phyloP scores from a whole-genome alignment of 2,113 vertebrate species.

The Eclectus roratus region DNA sequence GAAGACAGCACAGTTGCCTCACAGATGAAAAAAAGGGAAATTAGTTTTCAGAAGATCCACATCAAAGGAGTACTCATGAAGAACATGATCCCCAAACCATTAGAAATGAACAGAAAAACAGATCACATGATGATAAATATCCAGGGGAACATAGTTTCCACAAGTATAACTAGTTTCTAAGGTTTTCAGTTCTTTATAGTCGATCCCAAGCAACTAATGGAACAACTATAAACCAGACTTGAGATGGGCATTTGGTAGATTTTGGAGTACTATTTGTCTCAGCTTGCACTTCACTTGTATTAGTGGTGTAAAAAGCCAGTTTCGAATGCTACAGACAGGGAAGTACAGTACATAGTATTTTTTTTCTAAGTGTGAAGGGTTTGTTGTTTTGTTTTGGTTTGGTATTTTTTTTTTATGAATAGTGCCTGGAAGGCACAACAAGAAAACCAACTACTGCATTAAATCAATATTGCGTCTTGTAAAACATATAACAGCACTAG shows the following conservation, averaged over 20 bases:
- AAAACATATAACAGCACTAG: constrained; percentile 53
- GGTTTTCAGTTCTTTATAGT: neutral
- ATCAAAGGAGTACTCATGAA: neutral
- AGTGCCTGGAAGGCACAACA: constrained; percentile 53
- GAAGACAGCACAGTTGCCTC: neutral
- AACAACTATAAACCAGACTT: neutral
- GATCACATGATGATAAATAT: neutral
- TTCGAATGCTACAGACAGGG: neutral
- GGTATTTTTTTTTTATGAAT: neutral
- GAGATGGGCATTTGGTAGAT: neutral
- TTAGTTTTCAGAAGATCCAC: neutral
- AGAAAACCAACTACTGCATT: constrained; percentile 44
- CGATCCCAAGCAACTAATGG: neutral
- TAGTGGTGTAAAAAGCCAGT: neutral
- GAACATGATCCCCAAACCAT: neutral
- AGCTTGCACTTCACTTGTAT: neutral
- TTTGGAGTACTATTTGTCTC: neutral
- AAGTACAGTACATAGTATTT: neutral
- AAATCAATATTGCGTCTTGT: constrained; percentile 66
- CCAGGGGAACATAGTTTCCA: neutral
- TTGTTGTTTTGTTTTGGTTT: neutral
- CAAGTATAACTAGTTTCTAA: neutral
- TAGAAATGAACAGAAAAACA: neutral
- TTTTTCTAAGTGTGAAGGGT: neutral
- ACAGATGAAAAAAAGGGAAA: neutral